Base-by-base conservation (phyloP, 2,797 vertebrate genomes). In the Dendrocincla fuliginosa region DNA sequence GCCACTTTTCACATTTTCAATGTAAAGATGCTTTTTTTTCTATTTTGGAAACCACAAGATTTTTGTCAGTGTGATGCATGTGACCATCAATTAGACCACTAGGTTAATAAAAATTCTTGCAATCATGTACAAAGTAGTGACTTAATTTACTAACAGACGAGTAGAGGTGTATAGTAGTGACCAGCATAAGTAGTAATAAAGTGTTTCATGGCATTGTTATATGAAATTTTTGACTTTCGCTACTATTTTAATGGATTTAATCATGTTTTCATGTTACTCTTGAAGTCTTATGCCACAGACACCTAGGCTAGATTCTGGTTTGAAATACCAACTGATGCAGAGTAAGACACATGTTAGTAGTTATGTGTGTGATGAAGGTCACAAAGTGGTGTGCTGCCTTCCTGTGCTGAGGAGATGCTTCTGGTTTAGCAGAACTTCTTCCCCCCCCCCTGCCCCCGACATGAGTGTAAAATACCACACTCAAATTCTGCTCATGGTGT, bases 341-440 rank as follows among this genome's bases (percentile, higher is more conserved):
- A 13, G 16, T 56, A 17, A 82, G 18, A 27, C 60, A 5, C 1
- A 0, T n/a, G 15, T 49, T 41, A 39, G 14, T 61, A 76, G 49
- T 19, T 64, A 6, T 2, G 16, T 39, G 13, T 19, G n/a, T 61
- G 61, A 37, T 4, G 2, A 46, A 73, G 32, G 82, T 85, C 30
- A 65, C 63, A 56, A 75, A 28, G 57, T 9, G 13, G 4, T 28
- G 28, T 71, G 30, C 18, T 76, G 28, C 56, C 28, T 88, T 84
- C 18, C 53, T 59, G 1, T 0, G 0, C 42, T 47, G 39, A 25
- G 57, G 19, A 73, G 22, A 55, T 1, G 3, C 68, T 89, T 80
- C 32, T 79, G 15, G 55, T 82, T 82, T 74, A 64, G 24, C 60
- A 92, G 68, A 92, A 60, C 27, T 39, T 35, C 35, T 35, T 35